Conservation (phyloP, 2,113 vertebrate species). For the Larimichthys polyactis region DNA sequence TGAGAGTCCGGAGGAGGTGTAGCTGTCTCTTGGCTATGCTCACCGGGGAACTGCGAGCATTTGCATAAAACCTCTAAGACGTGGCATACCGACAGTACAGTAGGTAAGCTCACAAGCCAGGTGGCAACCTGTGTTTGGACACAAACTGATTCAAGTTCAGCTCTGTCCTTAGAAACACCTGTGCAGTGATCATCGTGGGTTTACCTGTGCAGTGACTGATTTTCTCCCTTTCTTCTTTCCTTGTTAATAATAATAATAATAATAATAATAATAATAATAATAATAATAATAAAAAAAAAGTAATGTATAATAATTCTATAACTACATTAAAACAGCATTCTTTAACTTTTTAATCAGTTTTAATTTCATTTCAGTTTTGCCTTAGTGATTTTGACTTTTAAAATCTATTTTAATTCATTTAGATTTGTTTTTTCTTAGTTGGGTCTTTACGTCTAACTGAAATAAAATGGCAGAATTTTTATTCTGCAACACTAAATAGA, state of each 20-base stretch:
- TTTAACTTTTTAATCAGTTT: background rate
- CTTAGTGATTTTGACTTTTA: background rate
- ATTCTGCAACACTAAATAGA: background rate
- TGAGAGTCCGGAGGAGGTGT: slow-evolving; percentile 23
- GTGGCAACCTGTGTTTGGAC: background rate
- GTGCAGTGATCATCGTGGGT: background rate
- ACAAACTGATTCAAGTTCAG: background rate
- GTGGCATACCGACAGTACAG: slow-evolving; percentile 2
- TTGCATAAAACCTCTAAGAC: slow-evolving; percentile 53
- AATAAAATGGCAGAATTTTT: background rate
- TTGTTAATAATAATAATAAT: too few relatives aligned
- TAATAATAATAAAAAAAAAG: background rate
- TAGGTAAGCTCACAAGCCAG: slow-evolving; percentile 15
- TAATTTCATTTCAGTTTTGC: background rate
- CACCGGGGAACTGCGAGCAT: slow-evolving; percentile 19
- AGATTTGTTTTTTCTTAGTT: background rate
- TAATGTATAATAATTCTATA: background rate
- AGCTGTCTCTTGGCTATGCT: slow-evolving; percentile 20
- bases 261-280: too few relatives aligned
- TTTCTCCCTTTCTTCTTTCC: background rate
- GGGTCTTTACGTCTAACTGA: background rate
- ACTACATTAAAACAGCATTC: background rate
- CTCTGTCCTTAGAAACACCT: background rate
- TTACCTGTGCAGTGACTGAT: background rate
- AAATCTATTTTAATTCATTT: background rate